Base-by-base conservation (phyloP, 2,888 invertebrate species). In the Carterocephalus palaemon region DNA sequence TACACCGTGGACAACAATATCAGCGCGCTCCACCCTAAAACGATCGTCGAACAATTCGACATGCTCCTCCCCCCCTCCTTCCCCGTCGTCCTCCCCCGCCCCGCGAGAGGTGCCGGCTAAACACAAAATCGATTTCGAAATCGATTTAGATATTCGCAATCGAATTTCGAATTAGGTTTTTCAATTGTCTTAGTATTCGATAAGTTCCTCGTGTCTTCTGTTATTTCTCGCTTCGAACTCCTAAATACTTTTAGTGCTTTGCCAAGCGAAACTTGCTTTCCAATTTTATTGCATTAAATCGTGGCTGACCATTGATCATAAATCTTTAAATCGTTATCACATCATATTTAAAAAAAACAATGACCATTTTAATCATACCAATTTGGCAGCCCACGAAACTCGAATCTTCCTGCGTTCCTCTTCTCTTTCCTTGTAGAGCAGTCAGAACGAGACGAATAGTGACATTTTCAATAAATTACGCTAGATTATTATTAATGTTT, bases 21-120 rank as follows among this genome's bases (percentile, higher is more conserved):
- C 47, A 88, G 88, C 62, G 88, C 88, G 0, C 67, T 89, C 2
- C 89, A 90, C 57, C 90, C 90, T 1, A 88, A 88, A 54, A 84
- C 88, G 1, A 90, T 90, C 22, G 88, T 90, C 0, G 90, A 90
- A 59, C 85, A 85, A 53, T 82, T 87, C 53, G 79, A 83, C 20
- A 78, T 83, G 73, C 67, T 77, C 47, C 75, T 79, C 3, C 70
- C 74, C 1, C 75, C 68, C 0, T 57, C 68, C 2, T 12, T 33
- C 1, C 67, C 72, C 1, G 59, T 65, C 2, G 67, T 55, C 0
- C 42, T 67, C 1, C 62, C 70, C 7, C 56, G 69, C 42, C 62
- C 64, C 2, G 67, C 60, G 1, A 61, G 69, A 15, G 60, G 63
- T 12, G 59, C 65, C 41, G 43, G 43, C 28, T 43, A 45, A 37